Evolutionary conservation across 1,140 invertebrate genomes (phyloP).

Genomic region (Rhynchophorus ferrugineus): DNA sequence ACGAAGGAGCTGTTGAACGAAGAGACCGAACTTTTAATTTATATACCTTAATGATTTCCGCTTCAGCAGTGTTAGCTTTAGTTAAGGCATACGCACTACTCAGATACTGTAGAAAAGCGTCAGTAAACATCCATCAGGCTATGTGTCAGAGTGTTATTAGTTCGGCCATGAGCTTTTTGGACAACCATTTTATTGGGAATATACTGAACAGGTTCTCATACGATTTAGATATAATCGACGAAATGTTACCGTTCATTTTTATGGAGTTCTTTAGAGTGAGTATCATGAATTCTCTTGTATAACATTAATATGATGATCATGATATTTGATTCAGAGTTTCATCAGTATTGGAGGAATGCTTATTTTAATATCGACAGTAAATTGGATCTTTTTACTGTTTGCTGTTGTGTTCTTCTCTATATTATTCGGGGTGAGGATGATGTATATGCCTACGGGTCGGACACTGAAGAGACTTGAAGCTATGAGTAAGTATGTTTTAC

Average conservation of each 20-base stretch:
- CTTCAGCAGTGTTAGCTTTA: conserved; percentile 18
- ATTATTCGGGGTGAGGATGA: conserved; percentile 50
- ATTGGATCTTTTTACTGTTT: conserved; percentile 21
- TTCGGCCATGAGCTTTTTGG: conserved; percentile 31
- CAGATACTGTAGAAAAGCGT: conserved; percentile 19
- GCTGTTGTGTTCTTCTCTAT: conserved; percentile 18
- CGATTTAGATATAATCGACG: conserved; percentile 32
- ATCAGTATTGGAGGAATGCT: conserved; percentile 25
- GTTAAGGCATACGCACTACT: conserved; percentile 20
- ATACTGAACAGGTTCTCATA: conserved; percentile 34
- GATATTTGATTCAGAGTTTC: conserved; percentile 17
- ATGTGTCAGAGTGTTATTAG: conserved; percentile 27
- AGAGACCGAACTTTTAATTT: conserved; percentile 17
- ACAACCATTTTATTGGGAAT: conserved; percentile 32
- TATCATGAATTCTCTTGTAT: no score
- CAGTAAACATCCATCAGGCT: conserved; percentile 28
- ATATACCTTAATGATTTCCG: conserved; percentile 19
- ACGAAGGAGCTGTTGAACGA: conserved; percentile 2
- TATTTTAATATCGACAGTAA: conserved; percentile 25
- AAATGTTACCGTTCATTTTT: conserved; percentile 28
- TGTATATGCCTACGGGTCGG: conserved; percentile 55
- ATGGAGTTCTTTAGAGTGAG: conserved; percentile 23
- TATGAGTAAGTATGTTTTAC: conserved; percentile 50
- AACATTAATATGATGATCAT: no score
- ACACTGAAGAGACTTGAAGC: conserved; percentile 60